phyloP scores from a whole-genome alignment of 35 echinoderm and acorn worm species.

The Antedon bifida region DNA sequence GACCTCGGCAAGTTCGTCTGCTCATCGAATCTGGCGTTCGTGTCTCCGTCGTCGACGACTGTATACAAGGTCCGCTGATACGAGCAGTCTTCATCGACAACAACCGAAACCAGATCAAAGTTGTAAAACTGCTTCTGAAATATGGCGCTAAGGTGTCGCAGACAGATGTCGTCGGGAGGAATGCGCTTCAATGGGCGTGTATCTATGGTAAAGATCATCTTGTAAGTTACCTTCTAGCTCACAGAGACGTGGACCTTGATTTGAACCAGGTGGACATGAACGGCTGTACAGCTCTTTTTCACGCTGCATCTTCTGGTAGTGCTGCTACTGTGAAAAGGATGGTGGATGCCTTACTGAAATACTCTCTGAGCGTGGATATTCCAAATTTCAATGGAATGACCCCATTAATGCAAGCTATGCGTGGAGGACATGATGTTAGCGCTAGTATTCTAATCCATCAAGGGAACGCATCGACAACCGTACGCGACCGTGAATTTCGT shows the following conservation, averaged over 20 bases:
- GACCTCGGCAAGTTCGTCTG: slow-evolving; percentile 58
- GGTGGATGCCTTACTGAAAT: slow-evolving; percentile 34
- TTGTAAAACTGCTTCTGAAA: slow-evolving; percentile 33
- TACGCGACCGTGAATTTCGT: slow-evolving; percentile 29
- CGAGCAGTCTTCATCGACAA: slow-evolving; percentile 69
- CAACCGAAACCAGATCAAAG: slow-evolving; percentile 26
- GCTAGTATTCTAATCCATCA: slow-evolving; percentile 69
- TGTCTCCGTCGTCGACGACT: slow-evolving; percentile 36
- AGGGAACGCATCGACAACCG: slow-evolving; percentile 48
- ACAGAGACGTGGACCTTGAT: slow-evolving; percentile 46
- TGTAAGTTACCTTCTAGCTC: slow-evolving; percentile 15
- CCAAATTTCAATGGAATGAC: slow-evolving; percentile 56
- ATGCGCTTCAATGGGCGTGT: slow-evolving; percentile 58
- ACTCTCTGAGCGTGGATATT: slow-evolving; percentile 47
- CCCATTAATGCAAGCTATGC: slow-evolving; percentile 69
- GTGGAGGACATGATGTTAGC: slow-evolving; percentile 46
- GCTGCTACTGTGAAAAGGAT: slow-evolving; percentile 47
- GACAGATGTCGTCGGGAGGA: slow-evolving; percentile 34
- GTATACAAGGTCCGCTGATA: slow-evolving; percentile 51
- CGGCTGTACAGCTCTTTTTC: slow-evolving; percentile 55
- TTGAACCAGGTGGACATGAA: slow-evolving; percentile 55
- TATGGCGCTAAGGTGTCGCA: slow-evolving; percentile 25
- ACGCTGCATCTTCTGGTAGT: slow-evolving; percentile 59
- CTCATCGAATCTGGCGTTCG: slow-evolving; percentile 43
- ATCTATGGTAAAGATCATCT: slow-evolving; percentile 33